Evolutionary conservation across 2,113 vertebrate species (phyloP).

Genomic region (Trichechus manatus): DNA sequence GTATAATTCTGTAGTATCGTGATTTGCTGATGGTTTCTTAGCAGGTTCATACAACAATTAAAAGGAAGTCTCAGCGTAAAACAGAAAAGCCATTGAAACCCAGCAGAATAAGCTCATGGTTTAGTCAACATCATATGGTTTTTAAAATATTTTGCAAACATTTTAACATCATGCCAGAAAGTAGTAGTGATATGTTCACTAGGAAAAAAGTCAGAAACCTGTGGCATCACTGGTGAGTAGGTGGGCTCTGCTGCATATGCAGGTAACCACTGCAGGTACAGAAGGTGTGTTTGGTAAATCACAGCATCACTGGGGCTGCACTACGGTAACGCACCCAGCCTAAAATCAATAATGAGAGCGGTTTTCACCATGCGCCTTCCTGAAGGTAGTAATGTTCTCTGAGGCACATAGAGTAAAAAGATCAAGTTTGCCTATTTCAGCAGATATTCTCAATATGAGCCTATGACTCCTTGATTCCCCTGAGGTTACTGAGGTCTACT

Average conservation of each 20-base stretch:
- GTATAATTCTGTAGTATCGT: neutral
- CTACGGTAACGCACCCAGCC: accelerated
- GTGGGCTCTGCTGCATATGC: neutral
- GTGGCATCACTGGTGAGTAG: neutral
- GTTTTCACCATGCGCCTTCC: neutral
- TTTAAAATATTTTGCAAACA: conserved; percentile 22
- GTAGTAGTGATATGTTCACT: neutral
- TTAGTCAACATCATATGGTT: neutral
- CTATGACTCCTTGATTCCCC: neutral
- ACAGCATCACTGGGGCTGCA: neutral
- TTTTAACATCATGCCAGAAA: neutral
- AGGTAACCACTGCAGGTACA: neutral
- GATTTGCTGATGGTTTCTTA: conserved; percentile 2
- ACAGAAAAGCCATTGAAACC: neutral
- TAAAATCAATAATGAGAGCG: too few species aligned
- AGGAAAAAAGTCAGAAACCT: neutral
- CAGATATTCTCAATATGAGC: neutral
- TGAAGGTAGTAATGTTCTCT: neutral
- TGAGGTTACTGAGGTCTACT: neutral
- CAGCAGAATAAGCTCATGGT: neutral
- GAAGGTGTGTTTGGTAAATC: neutral
- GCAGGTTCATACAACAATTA: neutral
- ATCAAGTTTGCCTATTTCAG: neutral
- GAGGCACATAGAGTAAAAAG: neutral
- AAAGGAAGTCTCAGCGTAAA: neutral